Conservation (phyloP, 2,797 vertebrate species). For the Tapera naevia region DNA sequence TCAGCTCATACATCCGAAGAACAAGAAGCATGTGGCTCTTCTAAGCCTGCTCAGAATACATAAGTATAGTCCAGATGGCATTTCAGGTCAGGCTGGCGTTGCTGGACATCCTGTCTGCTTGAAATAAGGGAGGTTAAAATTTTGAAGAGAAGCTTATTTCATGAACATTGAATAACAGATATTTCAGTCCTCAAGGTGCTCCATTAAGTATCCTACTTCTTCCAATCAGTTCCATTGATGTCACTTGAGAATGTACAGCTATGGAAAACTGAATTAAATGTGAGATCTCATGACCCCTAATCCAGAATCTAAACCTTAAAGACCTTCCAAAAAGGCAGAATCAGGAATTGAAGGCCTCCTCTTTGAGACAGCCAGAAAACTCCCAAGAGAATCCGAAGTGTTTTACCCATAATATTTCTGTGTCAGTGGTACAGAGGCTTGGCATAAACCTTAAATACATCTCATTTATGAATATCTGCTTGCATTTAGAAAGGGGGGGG, state of each 20-base stretch:
- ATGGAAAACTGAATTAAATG: conserved; percentile 42
- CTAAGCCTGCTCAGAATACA: background rate
- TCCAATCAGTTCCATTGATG: conserved; percentile 15
- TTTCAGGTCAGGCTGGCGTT: conserved; percentile 30
- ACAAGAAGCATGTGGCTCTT: background rate
- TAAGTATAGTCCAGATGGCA: background rate
- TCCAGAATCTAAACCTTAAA: background rate
- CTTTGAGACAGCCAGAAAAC: background rate
- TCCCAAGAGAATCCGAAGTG: background rate
- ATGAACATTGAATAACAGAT: background rate
- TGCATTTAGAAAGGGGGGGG: background rate
- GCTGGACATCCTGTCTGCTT: background rate
- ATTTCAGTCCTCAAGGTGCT: conserved; percentile 4
- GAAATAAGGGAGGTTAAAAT: background rate
- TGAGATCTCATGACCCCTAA: conserved; percentile 32
- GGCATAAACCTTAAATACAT: background rate
- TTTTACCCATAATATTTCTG: background rate
- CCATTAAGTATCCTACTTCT: conserved; percentile 11
- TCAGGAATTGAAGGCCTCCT: background rate
- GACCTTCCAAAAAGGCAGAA: background rate
- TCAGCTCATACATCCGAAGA: background rate
- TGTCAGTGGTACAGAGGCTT: background rate
- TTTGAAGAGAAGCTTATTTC: background rate
- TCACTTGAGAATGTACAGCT: background rate
- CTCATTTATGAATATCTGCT: background rate